phyloP scores from a whole-genome alignment of 1,140 invertebrate genomes.

The Solenopsis invicta region DNA sequence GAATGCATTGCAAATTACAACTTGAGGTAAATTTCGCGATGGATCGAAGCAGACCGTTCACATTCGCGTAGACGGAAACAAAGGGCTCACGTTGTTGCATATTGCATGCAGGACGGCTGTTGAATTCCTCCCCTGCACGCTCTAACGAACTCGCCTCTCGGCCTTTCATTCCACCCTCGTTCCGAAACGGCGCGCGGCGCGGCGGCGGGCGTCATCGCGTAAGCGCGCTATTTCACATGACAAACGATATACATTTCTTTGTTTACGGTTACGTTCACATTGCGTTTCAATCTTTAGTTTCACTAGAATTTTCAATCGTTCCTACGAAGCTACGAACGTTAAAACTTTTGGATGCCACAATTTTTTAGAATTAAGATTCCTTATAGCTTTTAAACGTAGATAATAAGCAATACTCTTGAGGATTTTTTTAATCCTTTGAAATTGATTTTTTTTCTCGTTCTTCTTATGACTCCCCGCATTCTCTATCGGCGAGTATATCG shows the following conservation, averaged over 20 bases:
- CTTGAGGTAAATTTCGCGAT: conserved; percentile 38
- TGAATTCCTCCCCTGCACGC: conserved; percentile 57
- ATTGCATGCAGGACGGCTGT: conserved; percentile 56
- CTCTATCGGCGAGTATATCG: conserved; percentile 68
- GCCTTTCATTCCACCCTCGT: conserved; percentile 49
- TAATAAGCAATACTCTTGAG: not conserved
- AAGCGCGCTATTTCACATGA: conserved; percentile 22
- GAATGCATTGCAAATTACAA: conserved; percentile 28
- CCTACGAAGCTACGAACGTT: not conserved
- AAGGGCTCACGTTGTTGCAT: conserved; percentile 59
- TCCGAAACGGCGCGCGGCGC: not conserved
- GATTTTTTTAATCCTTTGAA: not conserved
- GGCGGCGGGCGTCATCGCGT: conserved; percentile 7
- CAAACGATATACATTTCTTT: conserved; percentile 4
- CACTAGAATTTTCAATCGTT: not conserved
- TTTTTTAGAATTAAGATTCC: not conserved
- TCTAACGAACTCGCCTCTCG: conserved; percentile 58
- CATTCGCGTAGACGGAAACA: conserved; percentile 52
- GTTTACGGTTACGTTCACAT: not conserved
- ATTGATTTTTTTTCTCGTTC: not conserved
- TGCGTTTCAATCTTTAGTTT: not conserved
- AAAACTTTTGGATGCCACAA: not conserved
- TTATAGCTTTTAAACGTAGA: not conserved
- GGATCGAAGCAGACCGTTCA: conserved; percentile 49
- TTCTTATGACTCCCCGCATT: conserved; percentile 25